phyloP scores from a whole-genome alignment of 2,797 vertebrate genomes.

The Argentina silus region DNA sequence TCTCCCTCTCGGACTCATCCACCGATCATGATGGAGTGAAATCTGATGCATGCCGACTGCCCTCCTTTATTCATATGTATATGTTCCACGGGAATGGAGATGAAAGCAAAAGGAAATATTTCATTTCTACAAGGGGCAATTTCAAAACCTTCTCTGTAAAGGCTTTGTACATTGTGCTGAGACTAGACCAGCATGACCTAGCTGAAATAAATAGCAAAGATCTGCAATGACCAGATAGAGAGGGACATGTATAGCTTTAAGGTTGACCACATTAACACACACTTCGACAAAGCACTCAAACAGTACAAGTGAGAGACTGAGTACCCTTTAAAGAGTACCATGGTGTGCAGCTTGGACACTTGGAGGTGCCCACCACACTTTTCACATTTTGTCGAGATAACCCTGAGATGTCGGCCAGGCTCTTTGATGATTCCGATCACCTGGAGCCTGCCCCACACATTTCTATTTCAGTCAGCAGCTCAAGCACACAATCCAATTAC shows the following conservation, averaged over 20 bases:
- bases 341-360: conserved; percentile 13
- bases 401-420: conserved; percentile 37
- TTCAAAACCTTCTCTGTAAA: conserved; percentile 19
- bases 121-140: conserved; percentile 27
- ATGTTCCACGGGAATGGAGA: conserved; percentile 31
- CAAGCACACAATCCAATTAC: conserved; percentile 49
- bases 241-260: background rate
- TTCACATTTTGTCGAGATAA: conserved; percentile 48
- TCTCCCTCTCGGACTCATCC: background rate
- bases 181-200: background rate
- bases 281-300: background rate
- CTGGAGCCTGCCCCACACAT: conserved; percentile 34
- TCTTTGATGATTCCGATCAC: conserved; percentile 41
- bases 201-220: background rate
- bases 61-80: conserved; percentile 37
- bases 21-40: conserved; percentile 17
- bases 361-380: background rate
- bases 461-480: conserved; percentile 35
- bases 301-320: background rate
- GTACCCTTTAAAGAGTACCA: conserved; percentile 11
- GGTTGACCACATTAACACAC: background rate
- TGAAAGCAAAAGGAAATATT: conserved; percentile 38
- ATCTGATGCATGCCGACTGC: conserved; percentile 20
- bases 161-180: background rate
- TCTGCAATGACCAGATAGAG: background rate